Evolutionary conservation across 2,797 vertebrate species (phyloP).

Genomic region (Schizopygopsis pylzovi): DNA sequence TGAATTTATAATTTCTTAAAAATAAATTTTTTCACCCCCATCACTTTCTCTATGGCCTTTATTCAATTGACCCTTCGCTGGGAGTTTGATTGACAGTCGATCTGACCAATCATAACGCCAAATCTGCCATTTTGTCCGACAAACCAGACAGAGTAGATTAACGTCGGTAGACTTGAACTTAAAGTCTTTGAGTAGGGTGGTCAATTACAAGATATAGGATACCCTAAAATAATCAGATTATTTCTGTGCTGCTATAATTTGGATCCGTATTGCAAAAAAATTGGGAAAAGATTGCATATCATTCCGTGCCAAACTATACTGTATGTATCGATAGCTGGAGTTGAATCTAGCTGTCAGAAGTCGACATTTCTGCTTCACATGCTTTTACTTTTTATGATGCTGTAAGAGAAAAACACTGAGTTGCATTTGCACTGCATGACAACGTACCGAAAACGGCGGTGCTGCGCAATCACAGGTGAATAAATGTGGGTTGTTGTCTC

Average conservation of each 20-base stretch:
- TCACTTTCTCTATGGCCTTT: not conserved
- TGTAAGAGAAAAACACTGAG: conserved; percentile 40
- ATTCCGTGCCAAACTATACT: conserved; percentile 42
- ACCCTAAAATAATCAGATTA: not conserved
- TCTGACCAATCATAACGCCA: not conserved
- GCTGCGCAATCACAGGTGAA: conserved; percentile 19
- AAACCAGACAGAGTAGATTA: too few relatives aligned
- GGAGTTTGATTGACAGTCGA: not conserved
- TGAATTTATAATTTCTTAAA: too few relatives aligned
- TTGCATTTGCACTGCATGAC: conserved; percentile 32
- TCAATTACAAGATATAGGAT: not conserved
- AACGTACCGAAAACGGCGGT: not conserved
- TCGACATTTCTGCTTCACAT: not conserved
- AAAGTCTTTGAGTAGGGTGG: not conserved
- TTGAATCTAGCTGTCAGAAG: not conserved
- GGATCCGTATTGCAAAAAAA: not conserved
- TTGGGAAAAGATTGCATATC: conserved; percentile 14
- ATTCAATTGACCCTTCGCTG: not conserved
- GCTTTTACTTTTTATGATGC: conserved; percentile 3
- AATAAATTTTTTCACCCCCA: not conserved
- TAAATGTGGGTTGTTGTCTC: not conserved
- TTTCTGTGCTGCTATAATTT: conserved; percentile 21
- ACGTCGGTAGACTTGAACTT: not conserved
- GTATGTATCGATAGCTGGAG: not conserved
- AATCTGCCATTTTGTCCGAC: not conserved